Base-by-base conservation (phyloP, 2,797 vertebrate species). In the Falco biarmicus region DNA sequence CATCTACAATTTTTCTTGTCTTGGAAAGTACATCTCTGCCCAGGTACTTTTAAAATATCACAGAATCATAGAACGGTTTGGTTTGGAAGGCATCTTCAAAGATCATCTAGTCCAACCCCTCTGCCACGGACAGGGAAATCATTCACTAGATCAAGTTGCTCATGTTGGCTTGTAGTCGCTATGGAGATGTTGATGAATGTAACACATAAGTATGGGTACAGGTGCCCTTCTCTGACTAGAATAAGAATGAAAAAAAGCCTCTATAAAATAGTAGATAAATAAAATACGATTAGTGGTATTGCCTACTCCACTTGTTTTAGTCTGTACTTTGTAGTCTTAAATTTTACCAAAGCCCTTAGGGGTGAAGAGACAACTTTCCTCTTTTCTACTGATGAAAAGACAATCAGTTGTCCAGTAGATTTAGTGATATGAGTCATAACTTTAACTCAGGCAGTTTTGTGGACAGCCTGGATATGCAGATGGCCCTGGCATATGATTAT, bases 401-500 rank as follows among this genome's bases (percentile, higher is more conserved):
- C 71, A 90, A 68, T 15, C 3, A 3, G 39, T 94, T 83, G 87
- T 63, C 85, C 83, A 24, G 77, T 87, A 77, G 77, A 48, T 93
- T 53, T 64, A 64, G 61, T 53, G 60, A 63, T 86, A 34, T 4
- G 37, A 95, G 45, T 84, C 63, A 88, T 64, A 90, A 88, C 85
- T 89, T 89, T 70, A 90, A 65, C 37, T 87, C 56, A 68, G 51
- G 41, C 76, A 76, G 48, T 89, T 95, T 80, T 93, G 86, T 80
- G 88, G 92, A 83, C 93, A 95, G 84, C 56, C 91, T 64, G 71
- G 70, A 71, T 80, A 68, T 64, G 73, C 95, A 96, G 95, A 96
- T 97, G 95, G 93, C 84, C 84, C 60, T 95, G 89, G 93, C 95
- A 93, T 91, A 92, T 47, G 78, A 94, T 57, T 25, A 13, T 85